Evolutionary conservation across 2,797 vertebrate species (phyloP).

Genomic region (Cetoscarus ocellatus): DNA sequence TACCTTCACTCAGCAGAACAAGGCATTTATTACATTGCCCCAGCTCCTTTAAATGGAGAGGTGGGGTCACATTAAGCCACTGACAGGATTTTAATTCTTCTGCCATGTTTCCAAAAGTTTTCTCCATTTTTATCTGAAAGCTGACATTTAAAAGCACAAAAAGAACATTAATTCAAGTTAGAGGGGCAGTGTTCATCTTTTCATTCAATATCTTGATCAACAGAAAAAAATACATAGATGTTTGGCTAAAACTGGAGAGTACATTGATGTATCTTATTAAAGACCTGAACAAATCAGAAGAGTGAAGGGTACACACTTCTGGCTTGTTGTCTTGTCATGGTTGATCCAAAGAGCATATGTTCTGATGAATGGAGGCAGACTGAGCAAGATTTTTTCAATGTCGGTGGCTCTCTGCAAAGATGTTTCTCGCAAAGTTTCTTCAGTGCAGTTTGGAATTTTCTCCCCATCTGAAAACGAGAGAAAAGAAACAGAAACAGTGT

Average conservation of each 20-base stretch:
- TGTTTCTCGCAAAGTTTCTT: conserved; percentile 35
- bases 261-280: background rate
- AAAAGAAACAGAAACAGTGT: too few species aligned
- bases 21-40: conserved; percentile 19
- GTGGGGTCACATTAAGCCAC: conserved; percentile 56
- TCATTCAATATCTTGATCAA: too few species aligned
- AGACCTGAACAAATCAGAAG: background rate
- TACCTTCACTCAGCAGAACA: conserved; percentile 68
- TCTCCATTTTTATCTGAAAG: conserved; percentile 56
- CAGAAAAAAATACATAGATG: background rate
- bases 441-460: conserved; percentile 72
- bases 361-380: conserved; percentile 52
- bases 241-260: background rate
- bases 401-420: conserved; percentile 60
- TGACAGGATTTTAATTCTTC: conserved; percentile 28
- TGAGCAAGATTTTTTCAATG: conserved; percentile 74
- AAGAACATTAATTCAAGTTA: too few species aligned
- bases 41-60: conserved; percentile 61
- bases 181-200: too few species aligned
- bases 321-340: conserved; percentile 10
- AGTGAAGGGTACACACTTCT: conserved; percentile 55
- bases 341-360: conserved; percentile 55
- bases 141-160: conserved; percentile 28
- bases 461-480: conserved; percentile 53
- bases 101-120: conserved; percentile 64